These are phyloP conservation scores for Unio pictorum DNA, from an alignment of 2,888 invertebrate species.

Conservation along the genomic window DNA sequence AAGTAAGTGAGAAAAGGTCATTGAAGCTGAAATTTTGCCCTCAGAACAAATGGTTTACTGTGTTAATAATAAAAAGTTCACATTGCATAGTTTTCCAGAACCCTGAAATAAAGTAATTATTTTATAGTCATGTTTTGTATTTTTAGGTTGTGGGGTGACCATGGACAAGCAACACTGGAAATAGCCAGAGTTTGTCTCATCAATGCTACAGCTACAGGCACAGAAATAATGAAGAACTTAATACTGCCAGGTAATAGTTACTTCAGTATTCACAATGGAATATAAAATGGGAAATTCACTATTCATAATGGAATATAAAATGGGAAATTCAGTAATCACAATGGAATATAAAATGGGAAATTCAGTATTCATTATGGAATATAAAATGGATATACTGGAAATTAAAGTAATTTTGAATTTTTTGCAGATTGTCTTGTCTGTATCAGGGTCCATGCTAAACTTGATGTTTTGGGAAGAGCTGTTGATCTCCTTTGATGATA, in stretches of 20 bases:
- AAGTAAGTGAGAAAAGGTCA: too few relatives aligned
- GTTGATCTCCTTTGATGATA: too few relatives aligned
- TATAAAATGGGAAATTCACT: too few relatives aligned
- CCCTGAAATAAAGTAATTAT: background rate
- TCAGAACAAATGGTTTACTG: background rate
- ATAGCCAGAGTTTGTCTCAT: slow-evolving; percentile 91
- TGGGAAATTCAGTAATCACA: too few relatives aligned
- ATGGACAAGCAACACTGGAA: slow-evolving; percentile 93
- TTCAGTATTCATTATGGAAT: too few relatives aligned
- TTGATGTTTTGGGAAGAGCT: too few relatives aligned
- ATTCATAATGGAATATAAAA: background rate
- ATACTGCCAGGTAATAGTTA: slow-evolving; percentile 86
- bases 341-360: too few relatives aligned
- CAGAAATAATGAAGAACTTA: slow-evolving; percentile 94
- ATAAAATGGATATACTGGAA: too few relatives aligned
- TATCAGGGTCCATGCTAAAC: too few relatives aligned
- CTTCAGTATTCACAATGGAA: background rate
- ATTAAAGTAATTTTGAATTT: too few relatives aligned
- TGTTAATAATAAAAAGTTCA: background rate
- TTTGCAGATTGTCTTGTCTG: too few relatives aligned
- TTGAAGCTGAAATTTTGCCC: too few relatives aligned
- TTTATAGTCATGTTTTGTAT: slow-evolving; percentile 12
- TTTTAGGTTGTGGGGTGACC: slow-evolving; percentile 91
- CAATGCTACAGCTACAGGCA: slow-evolving; percentile 93
- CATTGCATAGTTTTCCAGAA: background rate